Percentiles rank a stretch among this genome's conserved stretches.
Conservation (phyloP, 1,140 invertebrate genomes). For the Drosophila aff. region DNA sequence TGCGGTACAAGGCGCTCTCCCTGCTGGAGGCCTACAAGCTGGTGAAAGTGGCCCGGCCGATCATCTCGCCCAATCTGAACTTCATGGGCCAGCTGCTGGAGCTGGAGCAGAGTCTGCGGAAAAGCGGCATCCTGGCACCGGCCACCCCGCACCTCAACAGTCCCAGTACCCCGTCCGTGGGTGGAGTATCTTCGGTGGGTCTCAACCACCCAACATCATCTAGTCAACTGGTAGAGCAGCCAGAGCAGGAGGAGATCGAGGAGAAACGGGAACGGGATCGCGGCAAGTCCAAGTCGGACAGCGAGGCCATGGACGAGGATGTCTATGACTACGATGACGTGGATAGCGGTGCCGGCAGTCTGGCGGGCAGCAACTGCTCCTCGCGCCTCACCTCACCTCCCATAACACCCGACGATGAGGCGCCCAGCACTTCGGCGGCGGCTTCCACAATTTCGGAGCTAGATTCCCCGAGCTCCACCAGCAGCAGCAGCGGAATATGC, state of each 20-base stretch:
- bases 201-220: constrained; percentile 30
- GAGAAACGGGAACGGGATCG: constrained; percentile 30
- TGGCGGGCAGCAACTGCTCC: constrained; percentile 77
- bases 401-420: constrained; percentile 73
- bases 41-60: constrained; percentile 93
- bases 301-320: constrained; percentile 77
- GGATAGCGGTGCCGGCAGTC: constrained; percentile 67
- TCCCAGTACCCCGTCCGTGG: constrained; percentile 24
- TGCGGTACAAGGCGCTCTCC: constrained; percentile 94
- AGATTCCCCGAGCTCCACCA: constrained; percentile 67
- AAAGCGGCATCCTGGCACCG: constrained; percentile 83
- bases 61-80: constrained; percentile 98
- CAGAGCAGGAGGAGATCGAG: constrained; percentile 51
- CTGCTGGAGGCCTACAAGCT: constrained; percentile 95
- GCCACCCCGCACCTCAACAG: constrained; percentile 36
- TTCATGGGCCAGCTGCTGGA: constrained; percentile 98
- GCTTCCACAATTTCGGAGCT: constrained; percentile 55
- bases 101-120: constrained; percentile 90
- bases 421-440: constrained; percentile 63
- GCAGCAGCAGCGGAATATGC: constrained; percentile 62
- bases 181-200: constrained; percentile 17
- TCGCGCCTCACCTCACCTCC: constrained; percentile 78
- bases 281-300: constrained; percentile 70
- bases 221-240: constrained; percentile 72
- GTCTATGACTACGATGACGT: constrained; percentile 73